These are phyloP conservation scores for Caenorhabditis angaria DNA, from an alignment of 2,888 invertebrate species.

Conservation along the genomic window DNA sequence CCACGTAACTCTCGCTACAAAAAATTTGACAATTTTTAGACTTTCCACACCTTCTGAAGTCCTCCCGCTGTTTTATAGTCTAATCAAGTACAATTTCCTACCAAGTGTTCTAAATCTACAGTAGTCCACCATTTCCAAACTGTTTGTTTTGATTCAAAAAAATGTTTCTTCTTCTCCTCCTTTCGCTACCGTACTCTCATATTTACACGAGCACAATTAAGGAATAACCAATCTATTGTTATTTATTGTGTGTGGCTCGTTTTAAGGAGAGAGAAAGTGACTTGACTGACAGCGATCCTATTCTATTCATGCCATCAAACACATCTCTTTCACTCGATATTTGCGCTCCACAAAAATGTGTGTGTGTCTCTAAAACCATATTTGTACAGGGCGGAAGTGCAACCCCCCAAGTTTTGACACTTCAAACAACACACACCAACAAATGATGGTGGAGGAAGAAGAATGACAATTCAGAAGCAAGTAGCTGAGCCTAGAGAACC, in stretches of 20 bases:
- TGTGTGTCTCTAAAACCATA: neutral
- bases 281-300: conserved; percentile 8
- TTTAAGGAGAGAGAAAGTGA: conserved; percentile 20
- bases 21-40: too few relatives aligned
- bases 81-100: too few relatives aligned
- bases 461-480: neutral
- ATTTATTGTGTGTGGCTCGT: neutral
- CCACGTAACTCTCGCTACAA: too few relatives aligned
- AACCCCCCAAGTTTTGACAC: neutral
- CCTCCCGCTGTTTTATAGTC: too few relatives aligned
- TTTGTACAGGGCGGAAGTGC: conserved; percentile 4
- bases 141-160: conserved; percentile 11
- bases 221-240: conserved; percentile 19
- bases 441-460: neutral
- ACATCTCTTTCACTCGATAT: neutral
- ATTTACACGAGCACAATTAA: conserved; percentile 5
- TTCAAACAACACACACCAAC: neutral
- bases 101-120: conserved; percentile 1
- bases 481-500: too few relatives aligned
- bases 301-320: conserved; percentile 4
- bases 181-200: neutral
- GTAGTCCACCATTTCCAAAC: neutral
- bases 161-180: neutral
- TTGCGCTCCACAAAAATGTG: neutral
- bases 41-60: too few relatives aligned